phyloP scores from a whole-genome alignment of 2,113 vertebrate species.

The Dissostichus mawsoni region DNA sequence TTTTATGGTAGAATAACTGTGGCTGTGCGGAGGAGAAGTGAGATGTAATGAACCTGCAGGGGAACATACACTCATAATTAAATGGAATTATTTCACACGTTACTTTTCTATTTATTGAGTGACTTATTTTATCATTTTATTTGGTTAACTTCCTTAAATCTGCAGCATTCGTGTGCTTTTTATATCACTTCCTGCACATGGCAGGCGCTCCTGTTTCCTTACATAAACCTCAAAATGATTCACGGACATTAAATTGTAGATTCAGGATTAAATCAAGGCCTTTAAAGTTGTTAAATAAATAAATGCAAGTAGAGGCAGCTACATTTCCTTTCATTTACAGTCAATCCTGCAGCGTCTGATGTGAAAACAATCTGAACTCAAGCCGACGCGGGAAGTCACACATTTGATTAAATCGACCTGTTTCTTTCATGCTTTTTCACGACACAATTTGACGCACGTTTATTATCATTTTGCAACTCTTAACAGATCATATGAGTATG shows the following conservation, averaged over 20 bases:
- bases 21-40: not conserved
- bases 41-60: not conserved
- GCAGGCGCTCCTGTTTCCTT: not conserved
- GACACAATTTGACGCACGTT: too few species aligned
- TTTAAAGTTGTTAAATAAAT: not conserved
- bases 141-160: too few species aligned
- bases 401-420: fast-evolving
- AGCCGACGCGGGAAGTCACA: not conserved
- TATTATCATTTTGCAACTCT: too few species aligned
- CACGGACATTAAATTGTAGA: not conserved
- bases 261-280: not conserved
- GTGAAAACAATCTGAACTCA: not conserved
- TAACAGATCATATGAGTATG: too few species aligned
- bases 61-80: not conserved
- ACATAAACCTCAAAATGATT: not conserved
- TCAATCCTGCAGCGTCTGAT: not conserved
- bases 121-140: not conserved
- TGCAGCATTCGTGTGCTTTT: not conserved
- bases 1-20: not conserved
- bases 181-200: conserved; percentile 29
- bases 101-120: not conserved
- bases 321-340: not conserved
- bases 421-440: too few species aligned
- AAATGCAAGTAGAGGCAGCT: fast-evolving
- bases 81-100: not conserved